Percentiles rank a stretch among this genome's conserved stretches.
Evolutionary conservation across 2,113 vertebrate species (phyloP).

Genomic region (Heliornis fulica): DNA sequence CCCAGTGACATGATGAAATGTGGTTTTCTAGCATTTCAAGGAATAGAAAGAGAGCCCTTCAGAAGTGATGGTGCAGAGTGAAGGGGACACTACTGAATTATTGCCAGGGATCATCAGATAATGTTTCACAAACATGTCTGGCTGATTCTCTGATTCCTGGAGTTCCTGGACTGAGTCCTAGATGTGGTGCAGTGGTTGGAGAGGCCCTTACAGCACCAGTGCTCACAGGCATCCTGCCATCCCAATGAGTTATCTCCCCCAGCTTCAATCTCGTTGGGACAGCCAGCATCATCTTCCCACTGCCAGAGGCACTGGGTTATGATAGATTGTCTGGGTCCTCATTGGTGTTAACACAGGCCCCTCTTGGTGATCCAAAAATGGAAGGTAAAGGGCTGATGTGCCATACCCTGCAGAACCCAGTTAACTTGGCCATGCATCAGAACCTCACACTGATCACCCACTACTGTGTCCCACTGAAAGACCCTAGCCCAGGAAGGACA

Average conservation of each 20-base stretch:
- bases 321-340: fast-evolving
- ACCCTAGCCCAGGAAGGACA: not conserved
- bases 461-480: not conserved
- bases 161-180: not conserved
- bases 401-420: fast-evolving
- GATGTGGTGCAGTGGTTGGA: not conserved
- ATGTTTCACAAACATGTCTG: not conserved
- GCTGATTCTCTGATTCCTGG: conserved; percentile 23
- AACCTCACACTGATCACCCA: not conserved
- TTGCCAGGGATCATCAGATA: not conserved
- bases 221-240: not conserved
- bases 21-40: not conserved
- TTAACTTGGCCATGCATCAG: not conserved
- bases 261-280: not conserved
- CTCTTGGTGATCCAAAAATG: not conserved
- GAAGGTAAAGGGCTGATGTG: not conserved
- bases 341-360: fast-evolving
- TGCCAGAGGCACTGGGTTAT: not conserved
- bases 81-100: not conserved
- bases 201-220: not conserved
- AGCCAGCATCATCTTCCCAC: not conserved
- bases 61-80: not conserved
- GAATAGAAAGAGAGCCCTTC: not conserved
- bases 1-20: not conserved
- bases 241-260: not conserved